Percentiles rank a stretch among this genome's conserved stretches.
Conservation (phyloP, 2,113 vertebrate genomes). For the Alouatta palliata region DNA sequence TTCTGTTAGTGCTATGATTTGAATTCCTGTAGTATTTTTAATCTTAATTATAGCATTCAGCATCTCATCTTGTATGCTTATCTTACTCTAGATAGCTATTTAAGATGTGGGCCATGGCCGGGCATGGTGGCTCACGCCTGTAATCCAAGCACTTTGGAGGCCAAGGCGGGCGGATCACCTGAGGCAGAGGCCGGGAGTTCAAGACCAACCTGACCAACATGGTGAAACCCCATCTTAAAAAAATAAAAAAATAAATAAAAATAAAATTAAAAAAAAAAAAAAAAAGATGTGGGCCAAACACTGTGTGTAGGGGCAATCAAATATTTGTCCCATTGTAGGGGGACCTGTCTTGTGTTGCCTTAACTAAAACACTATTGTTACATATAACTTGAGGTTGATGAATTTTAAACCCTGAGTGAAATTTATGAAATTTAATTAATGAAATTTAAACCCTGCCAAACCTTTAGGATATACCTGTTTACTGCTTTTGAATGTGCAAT, state of each 20-base stretch:
- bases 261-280: too few species aligned
- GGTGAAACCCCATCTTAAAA: too few species aligned
- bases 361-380: not conserved
- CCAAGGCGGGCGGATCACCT: too few species aligned
- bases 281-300: not conserved
- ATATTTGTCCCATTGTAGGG: not conserved
- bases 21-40: not conserved
- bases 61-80: not conserved
- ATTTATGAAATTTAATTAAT: too few species aligned
- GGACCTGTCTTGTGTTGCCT: not conserved
- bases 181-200: too few species aligned
- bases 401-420: constrained; percentile 41
- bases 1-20: not conserved
- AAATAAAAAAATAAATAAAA: too few species aligned
- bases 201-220: too few species aligned
- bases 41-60: not conserved
- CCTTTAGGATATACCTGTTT: not conserved
- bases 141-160: too few species aligned
- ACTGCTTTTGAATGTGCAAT: not conserved
- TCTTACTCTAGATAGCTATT: constrained; percentile 19
- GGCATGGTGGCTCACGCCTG: too few species aligned
- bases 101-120: not conserved
- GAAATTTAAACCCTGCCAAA: not conserved
- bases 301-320: not conserved
- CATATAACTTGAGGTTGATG: not conserved